These are phyloP conservation scores for Entelurus aequoreus DNA, from an alignment of 2,113 vertebrate genomes.

Conservation along the genomic window DNA sequence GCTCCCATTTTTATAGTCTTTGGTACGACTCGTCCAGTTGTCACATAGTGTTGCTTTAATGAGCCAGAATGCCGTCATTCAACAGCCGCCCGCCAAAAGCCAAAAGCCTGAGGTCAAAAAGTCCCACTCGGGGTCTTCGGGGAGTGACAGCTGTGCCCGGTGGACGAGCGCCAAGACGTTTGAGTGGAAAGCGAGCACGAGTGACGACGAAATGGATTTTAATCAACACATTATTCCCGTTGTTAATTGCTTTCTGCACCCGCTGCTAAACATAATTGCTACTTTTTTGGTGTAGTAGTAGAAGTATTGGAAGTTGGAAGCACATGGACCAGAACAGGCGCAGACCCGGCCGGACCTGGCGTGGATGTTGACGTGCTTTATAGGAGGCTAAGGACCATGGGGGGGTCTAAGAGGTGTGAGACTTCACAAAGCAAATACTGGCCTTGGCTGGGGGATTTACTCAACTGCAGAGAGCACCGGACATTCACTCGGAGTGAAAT, in stretches of 20 bases:
- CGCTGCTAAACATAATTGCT: constrained; percentile 78
- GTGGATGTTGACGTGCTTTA: constrained; percentile 65
- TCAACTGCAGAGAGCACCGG: no score
- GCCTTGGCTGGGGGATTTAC: no score
- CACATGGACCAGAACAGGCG: constrained; percentile 61
- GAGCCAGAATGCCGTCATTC: neutral
- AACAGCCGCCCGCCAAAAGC: neutral
- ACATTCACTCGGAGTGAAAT: no score
- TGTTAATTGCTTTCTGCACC: constrained; percentile 77
- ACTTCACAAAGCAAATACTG: no score
- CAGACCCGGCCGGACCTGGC: constrained; percentile 62
- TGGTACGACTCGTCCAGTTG: no score
- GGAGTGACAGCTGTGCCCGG: constrained; percentile 49
- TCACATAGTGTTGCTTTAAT: no score
- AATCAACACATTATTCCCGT: constrained; percentile 81
- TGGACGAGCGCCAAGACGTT: constrained; percentile 55
- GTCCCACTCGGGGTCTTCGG: constrained; percentile 15
- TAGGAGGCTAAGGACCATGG: constrained; percentile 38
- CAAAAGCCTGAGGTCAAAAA: constrained; percentile 13
- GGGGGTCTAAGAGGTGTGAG: no score
- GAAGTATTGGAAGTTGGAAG: constrained; percentile 56
- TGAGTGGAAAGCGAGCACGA: constrained; percentile 54
- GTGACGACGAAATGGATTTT: constrained; percentile 71
- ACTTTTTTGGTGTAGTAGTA: constrained; percentile 68
- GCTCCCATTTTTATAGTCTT: no score